Conservation (phyloP, 2,797 vertebrate genomes). For the Halcyon chelicuti region DNA sequence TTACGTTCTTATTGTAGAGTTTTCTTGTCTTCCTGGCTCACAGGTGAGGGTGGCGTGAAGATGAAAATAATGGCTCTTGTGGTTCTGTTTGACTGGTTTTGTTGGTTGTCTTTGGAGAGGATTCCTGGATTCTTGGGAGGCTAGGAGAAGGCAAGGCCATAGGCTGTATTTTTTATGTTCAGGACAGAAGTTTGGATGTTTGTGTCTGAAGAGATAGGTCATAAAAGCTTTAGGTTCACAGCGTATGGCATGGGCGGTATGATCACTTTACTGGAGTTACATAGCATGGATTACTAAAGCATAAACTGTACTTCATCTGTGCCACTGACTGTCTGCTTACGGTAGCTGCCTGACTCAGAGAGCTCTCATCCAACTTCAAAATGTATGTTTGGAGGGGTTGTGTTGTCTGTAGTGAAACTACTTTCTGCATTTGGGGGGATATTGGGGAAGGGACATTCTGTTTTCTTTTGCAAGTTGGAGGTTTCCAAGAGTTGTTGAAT, state of each 20-base stretch:
- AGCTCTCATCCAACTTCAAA: neutral
- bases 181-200: neutral
- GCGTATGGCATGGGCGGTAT: neutral
- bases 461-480: neutral
- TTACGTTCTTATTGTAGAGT: neutral
- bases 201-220: neutral
- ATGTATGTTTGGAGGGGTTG: neutral
- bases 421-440: neutral
- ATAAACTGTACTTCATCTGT: neutral
- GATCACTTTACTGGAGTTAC: neutral
- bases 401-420: neutral
- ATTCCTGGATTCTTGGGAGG: neutral
- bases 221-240: neutral
- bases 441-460: neutral
- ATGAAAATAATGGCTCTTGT: neutral
- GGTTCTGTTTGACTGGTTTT: neutral
- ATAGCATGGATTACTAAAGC: neutral
- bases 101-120: neutral
- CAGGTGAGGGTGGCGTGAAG: neutral
- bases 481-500: neutral
- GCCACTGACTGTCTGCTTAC: neutral
- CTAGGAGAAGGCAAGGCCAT: neutral
- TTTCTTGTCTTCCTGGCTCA: neutral
- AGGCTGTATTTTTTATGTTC: neutral
- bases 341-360: neutral